Evolutionary conservation across 2,888 invertebrate genomes (phyloP).

Genomic region (Tipula confusa): DNA sequence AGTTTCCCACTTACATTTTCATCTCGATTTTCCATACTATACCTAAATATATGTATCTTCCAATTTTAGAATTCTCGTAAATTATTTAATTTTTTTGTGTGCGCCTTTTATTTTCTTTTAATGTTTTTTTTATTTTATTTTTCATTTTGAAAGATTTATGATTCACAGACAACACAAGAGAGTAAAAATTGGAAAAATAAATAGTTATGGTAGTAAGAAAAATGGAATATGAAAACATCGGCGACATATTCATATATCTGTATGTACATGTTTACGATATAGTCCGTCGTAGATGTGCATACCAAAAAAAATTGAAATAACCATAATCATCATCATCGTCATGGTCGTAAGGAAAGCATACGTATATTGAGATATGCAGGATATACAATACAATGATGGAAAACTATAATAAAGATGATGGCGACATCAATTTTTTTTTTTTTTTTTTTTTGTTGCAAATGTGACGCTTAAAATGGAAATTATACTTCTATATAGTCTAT

Average conservation of each 20-base stretch:
- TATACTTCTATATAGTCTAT: neutral
- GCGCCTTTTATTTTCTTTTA: conserved; percentile 20
- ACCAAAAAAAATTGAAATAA: neutral
- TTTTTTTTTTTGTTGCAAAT: no score
- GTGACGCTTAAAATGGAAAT: neutral
- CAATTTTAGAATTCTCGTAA: conserved; percentile 25
- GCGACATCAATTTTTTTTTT: neutral
- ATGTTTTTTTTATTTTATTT: neutral
- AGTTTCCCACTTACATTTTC: neutral
- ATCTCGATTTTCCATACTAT: neutral
- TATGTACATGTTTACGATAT: neutral
- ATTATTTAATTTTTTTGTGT: neutral
- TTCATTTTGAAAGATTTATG: neutral
- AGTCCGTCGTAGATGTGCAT: neutral
- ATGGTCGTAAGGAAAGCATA: neutral
- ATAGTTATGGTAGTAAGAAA: neutral
- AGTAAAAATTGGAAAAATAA: conserved; percentile 12
- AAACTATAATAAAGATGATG: neutral
- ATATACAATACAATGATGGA: neutral
- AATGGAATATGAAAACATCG: neutral
- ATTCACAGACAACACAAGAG: conserved; percentile 3
- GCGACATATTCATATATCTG: neutral
- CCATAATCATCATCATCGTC: neutral
- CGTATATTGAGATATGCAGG: neutral
- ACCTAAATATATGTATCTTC: neutral